Evolutionary conservation across 1,140 invertebrate species (phyloP).

Genomic region (Hetaerina americana): DNA sequence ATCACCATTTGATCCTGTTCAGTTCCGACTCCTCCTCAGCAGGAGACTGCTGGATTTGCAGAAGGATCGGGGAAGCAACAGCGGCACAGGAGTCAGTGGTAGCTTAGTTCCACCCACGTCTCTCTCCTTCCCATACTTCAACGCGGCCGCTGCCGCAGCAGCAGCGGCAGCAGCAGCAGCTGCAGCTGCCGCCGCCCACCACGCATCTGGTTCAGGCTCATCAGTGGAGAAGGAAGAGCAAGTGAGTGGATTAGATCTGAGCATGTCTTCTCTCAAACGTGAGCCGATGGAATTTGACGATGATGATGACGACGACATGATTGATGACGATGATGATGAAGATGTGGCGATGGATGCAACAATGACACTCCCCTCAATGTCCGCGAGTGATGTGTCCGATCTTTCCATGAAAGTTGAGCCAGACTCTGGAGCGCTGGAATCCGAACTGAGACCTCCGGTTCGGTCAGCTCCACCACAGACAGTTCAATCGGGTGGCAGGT

Average conservation of each 20-base stretch:
- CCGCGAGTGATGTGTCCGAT: conserved; percentile 19
- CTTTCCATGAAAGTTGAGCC: conserved; percentile 23
- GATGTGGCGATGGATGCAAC: conserved; percentile 31
- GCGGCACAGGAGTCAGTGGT: conserved; percentile 7
- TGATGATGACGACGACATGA: conserved; percentile 57
- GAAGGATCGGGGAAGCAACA: conserved; percentile 57
- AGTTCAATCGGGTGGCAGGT: conserved; percentile 18
- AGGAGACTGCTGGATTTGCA: conserved; percentile 75
- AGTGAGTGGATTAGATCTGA: conserved; percentile 63
- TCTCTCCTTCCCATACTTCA: conserved; percentile 6
- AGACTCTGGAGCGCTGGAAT: conserved; percentile 29
- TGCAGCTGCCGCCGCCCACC: not conserved
- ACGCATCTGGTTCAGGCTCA: conserved; percentile 5
- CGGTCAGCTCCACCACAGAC: conserved; percentile 11
- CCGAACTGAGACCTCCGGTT: conserved; percentile 29
- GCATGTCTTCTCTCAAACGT: conserved; percentile 60
- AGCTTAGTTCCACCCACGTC: conserved; percentile 32
- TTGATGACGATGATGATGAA: conserved; percentile 51
- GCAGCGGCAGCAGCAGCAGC: conserved; percentile 1
- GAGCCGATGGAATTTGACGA: conserved; percentile 60
- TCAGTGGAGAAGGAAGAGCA: conserved; percentile 40
- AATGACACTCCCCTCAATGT: conserved; percentile 35
- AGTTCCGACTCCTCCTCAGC: conserved; percentile 74
- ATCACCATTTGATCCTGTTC: conserved; percentile 68
- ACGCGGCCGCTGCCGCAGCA: conserved; percentile 8